Evolutionary conservation across 2,797 vertebrate genomes (phyloP).

Genomic region (Propithecus perrieri): DNA sequence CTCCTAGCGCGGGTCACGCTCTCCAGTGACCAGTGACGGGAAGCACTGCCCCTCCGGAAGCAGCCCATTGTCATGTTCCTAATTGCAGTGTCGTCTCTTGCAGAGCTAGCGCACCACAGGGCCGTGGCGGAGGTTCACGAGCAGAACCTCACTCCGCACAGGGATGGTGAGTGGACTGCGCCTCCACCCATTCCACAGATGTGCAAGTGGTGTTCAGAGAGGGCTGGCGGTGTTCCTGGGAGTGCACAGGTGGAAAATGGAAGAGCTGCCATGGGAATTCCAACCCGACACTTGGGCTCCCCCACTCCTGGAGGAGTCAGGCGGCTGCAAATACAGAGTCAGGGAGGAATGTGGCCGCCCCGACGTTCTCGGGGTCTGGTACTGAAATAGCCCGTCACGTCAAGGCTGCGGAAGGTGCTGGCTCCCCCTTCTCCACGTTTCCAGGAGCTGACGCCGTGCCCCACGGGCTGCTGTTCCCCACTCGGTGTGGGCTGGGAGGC

Average conservation of each 20-base stretch:
- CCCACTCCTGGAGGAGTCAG: fast-evolving
- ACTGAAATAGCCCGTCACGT: fast-evolving
- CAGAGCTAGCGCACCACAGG: too few relatives aligned
- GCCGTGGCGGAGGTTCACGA: too few relatives aligned
- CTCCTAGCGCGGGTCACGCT: neutral
- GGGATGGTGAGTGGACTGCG: too few relatives aligned
- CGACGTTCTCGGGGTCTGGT: fast-evolving
- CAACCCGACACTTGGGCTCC: fast-evolving
- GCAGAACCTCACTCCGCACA: too few relatives aligned
- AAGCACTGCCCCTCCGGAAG: neutral
- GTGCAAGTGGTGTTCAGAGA: neutral
- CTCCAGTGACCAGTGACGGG: too few relatives aligned
- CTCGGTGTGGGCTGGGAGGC: fast-evolving
- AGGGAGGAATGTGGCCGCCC: fast-evolving
- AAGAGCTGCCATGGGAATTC: fast-evolving
- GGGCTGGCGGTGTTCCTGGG: fast-evolving
- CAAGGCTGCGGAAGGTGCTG: fast-evolving
- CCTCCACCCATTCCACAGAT: too few relatives aligned
- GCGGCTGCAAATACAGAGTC: too few relatives aligned
- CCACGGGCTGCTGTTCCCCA: neutral
- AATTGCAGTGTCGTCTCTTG: fast-evolving
- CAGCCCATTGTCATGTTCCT: too few relatives aligned
- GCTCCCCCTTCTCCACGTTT: neutral
- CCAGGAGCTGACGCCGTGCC: neutral
- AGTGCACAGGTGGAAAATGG: fast-evolving